These are phyloP conservation scores for Drosophila nannoptera DNA, from an alignment of 1,140 invertebrate species.

Conservation along the genomic window DNA sequence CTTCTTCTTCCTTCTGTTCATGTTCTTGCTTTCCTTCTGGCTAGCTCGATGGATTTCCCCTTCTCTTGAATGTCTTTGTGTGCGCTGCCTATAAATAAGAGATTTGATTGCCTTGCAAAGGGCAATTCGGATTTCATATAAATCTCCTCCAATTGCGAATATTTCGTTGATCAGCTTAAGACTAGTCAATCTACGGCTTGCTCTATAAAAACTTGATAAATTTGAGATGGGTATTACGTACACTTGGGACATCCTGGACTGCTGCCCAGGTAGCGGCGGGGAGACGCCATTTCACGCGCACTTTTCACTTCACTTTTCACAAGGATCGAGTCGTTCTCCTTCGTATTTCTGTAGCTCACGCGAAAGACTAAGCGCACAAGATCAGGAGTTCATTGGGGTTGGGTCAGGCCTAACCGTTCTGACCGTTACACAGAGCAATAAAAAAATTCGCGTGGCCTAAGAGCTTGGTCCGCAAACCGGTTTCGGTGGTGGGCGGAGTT, in stretches of 20 bases:
- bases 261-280: neutral
- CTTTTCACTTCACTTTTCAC: conserved; percentile 1
- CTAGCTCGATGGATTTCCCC: neutral
- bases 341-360: neutral
- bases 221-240: conserved; percentile 14
- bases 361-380: conserved; percentile 34
- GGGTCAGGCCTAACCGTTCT: conserved; percentile 33
- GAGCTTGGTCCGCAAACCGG: conserved; percentile 42
- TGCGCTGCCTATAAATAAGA: conserved; percentile 58
- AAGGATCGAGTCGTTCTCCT: neutral
- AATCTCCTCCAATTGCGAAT: no score
- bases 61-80: conserved; percentile 11
- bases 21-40: neutral
- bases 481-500: conserved; percentile 34
- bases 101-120: conserved; percentile 40
- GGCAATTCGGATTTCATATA: no score
- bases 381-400: conserved; percentile 50
- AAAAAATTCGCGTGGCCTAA: conserved; percentile 48
- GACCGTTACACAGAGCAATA: conserved; percentile 1
- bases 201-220: no score
- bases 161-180: no score
- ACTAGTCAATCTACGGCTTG: no score
- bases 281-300: conserved; percentile 22
- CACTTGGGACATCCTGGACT: conserved; percentile 32
- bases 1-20: neutral